Evolutionary conservation across 2,113 vertebrate genomes (phyloP), one percentile per base, ranked within the genome.

Genomic region (Centropus bengalensis): DNA sequence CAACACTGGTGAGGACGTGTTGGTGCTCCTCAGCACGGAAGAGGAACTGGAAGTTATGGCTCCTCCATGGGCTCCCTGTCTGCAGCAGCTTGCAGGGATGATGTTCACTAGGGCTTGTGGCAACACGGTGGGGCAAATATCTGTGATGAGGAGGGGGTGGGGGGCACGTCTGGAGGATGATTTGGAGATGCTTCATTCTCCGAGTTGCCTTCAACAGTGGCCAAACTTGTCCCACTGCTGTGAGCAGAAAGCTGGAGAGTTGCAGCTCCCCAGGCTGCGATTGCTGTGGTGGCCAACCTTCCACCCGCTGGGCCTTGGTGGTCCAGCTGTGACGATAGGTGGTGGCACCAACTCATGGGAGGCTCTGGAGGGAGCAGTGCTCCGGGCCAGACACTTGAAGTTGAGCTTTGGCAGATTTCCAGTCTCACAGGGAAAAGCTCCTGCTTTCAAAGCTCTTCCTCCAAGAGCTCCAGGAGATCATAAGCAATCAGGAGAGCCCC

Each of bases 1-100:
- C 0, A 0, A 69, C 2, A 5, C 45, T 2, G 2, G n/a, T 5
- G 6, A 42, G 77, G 55, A 42, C 0, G 1, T 16, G n/a, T 49
- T 17, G 32, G 6, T 10, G 4, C 49, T 52, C 32, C 78, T 64
- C 0, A 0, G 45, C 5, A 0, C 2, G 19, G 52, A 81, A 42
- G 36, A 82, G 60, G 20, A 51, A 7, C 8, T 6, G 28, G 23
- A 27, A 15, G 10, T 19, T 32, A 45, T 4, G 19, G 23, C 12
- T 55, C 17, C 5, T 22, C 42, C 1, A 0, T 0, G 2, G 47
- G 36, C 18, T 52, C n/a, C 51, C 18, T 24, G 67, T 52, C 62
- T 19, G 8, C 60, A 27, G 51, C 68, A 20, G 12, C 69, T 45
- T 2, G 0, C 19, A 17, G 8, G 38, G 24, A 8, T 14, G 10